A percentile compares a stretch with the other conserved stretches of the same genome.
Conservation (phyloP, 2,113 vertebrate genomes). For the Chauna torquata region DNA sequence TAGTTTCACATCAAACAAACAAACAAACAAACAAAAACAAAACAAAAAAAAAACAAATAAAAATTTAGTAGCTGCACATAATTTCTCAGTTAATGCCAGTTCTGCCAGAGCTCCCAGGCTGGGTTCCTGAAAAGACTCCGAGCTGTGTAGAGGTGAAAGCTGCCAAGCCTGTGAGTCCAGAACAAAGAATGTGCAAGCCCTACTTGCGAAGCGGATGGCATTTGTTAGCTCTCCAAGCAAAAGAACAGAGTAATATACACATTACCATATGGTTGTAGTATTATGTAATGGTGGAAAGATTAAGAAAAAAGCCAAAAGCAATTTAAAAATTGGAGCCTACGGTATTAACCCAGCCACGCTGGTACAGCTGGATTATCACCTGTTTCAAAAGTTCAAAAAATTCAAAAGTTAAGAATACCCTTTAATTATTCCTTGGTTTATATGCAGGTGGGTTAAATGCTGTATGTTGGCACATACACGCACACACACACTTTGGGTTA, state of each 20-base stretch:
- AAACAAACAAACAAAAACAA: background rate
- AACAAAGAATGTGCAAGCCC: slow-evolving; percentile 29
- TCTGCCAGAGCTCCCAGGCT: background rate
- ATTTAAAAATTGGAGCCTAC: background rate
- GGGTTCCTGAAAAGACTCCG: background rate
- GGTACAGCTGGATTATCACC: background rate
- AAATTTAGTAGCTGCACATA: background rate
- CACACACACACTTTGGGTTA: background rate
- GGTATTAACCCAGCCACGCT: background rate
- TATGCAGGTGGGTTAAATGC: background rate
- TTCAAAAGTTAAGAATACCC: background rate
- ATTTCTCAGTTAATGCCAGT: background rate
- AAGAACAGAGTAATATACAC: background rate
- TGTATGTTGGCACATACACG: fast-evolving
- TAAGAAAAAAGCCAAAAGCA: background rate
- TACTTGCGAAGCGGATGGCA: background rate
- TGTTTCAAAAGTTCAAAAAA: background rate
- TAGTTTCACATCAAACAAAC: background rate
- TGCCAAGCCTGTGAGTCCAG: background rate
- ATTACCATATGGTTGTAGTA: slow-evolving; percentile 19
- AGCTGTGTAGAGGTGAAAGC: background rate
- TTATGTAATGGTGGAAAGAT: slow-evolving; percentile 40
- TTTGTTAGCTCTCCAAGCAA: background rate
- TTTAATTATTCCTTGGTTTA: background rate
- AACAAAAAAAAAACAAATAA: background rate